Evolutionary conservation across 2,888 invertebrate genomes (phyloP), one percentile per base, ranked within the genome.

Genomic region (Smittia aterrima): DNA sequence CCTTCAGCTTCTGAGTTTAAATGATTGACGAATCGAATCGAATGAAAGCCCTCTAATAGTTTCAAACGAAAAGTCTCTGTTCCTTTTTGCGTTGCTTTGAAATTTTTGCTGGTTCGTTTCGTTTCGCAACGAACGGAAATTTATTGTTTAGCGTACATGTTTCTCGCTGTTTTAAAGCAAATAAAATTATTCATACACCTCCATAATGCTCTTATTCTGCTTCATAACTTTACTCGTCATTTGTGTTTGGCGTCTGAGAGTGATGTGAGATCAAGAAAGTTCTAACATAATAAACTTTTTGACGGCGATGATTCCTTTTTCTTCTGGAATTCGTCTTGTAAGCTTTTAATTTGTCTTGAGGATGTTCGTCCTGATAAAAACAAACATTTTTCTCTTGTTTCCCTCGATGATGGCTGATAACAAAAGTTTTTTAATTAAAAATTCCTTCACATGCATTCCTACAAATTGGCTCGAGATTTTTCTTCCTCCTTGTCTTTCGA

Each of bases 361-460:
- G n/a, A n/a, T n/a, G n/a, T 58, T 58, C 16, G 16, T 9, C 11
- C 9, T 16, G 58, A 22, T 2, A 22, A 58, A 22, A 22, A 22
- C 22, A 58, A 18, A 22, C 58, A 58, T 18, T 58, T 9, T 18
- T 9, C 20, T 22, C 4, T 47, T 47, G n/a, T 16, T 58, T 9
- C 58, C 22, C 58, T 7, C 58, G 16, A 16, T 58, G 58, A 58
- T 58, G 16, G 7, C 47, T 47, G 22, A 58, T 22, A 58, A 58
- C 58, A 58, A 64, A 64, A 64, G 27, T 64, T 64, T 64, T 27
- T 64, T 64, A 64, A 64, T 64, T 64, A 64, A 64, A 47, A 64
- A 64, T 64, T 64, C 64, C 16, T 64, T 64, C 64, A 64, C 64
- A 64, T 64, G 27, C 64, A 64, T 27, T 25, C 58, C n/a, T 4